phyloP scores from a whole-genome alignment of 1,140 invertebrate species.

The Rhyzopertha dominica region DNA sequence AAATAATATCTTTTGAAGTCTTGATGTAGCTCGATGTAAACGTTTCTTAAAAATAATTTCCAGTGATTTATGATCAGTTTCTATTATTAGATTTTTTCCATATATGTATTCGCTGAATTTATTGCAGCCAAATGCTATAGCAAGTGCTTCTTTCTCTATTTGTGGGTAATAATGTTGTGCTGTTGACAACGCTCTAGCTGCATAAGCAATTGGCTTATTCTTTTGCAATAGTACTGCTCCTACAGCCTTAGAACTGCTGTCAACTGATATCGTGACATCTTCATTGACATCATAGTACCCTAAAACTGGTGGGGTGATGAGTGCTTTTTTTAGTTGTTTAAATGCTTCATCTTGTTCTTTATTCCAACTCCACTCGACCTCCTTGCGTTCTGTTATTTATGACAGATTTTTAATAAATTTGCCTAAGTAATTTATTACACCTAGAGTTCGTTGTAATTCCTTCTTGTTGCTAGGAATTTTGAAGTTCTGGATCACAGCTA shows the following conservation, averaged over 20 bases:
- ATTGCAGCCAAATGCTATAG: slow-evolving; percentile 32
- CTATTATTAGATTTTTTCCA: slow-evolving; percentile 36
- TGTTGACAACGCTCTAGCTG: slow-evolving; percentile 35
- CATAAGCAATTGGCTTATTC: slow-evolving; percentile 31
- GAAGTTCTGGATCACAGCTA: too few species aligned
- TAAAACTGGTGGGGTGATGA: too few species aligned
- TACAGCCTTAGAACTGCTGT: slow-evolving; percentile 20
- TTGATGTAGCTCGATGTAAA: slow-evolving; percentile 38
- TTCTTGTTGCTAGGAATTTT: too few species aligned
- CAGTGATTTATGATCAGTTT: slow-evolving; percentile 36
- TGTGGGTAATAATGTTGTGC: slow-evolving; percentile 37
- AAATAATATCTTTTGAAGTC: slow-evolving; percentile 31
- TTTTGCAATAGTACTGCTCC: slow-evolving; percentile 35
- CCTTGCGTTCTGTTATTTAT: too few species aligned
- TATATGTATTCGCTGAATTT: slow-evolving; percentile 34
- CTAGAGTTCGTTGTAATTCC: too few species aligned
- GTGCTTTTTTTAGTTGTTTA: too few species aligned
- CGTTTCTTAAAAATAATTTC: slow-evolving; percentile 45
- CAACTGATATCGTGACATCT: slow-evolving; percentile 5
- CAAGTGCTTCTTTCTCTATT: slow-evolving; percentile 42
- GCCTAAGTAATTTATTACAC: too few species aligned
- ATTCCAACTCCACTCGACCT: too few species aligned
- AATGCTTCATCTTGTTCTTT: too few species aligned
- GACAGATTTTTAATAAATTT: too few species aligned
- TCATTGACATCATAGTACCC: too few species aligned